phyloP scores from a whole-genome alignment of 2,888 invertebrate species.

The Cheilosia soror region DNA sequence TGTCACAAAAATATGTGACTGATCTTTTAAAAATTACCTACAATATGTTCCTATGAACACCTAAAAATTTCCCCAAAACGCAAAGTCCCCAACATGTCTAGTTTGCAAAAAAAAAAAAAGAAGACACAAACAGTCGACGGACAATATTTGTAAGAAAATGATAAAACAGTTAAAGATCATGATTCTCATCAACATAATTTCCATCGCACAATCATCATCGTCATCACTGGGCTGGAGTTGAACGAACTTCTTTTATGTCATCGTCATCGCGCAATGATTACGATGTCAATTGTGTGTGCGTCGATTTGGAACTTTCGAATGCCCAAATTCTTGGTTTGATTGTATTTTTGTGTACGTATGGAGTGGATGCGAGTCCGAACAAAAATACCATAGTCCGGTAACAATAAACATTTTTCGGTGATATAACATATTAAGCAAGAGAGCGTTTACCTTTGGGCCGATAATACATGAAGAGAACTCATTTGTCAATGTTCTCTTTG shows the following conservation, averaged over 20 bases:
- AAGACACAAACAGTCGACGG: slow-evolving; percentile 9
- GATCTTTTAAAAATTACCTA: too few species aligned
- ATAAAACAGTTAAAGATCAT: slow-evolving; percentile 34
- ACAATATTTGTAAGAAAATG: background rate
- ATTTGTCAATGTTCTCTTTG: slow-evolving; percentile 45
- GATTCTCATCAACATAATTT: slow-evolving; percentile 23
- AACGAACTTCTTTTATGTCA: slow-evolving; percentile 75
- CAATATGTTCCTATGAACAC: too few species aligned
- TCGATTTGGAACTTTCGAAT: slow-evolving; percentile 70
- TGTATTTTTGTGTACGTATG: slow-evolving; percentile 6
- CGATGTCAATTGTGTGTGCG: slow-evolving; percentile 64
- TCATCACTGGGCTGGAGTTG: slow-evolving; percentile 62
- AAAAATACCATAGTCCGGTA: slow-evolving; percentile 56
- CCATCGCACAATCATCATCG: slow-evolving; percentile 13
- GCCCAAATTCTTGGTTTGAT: slow-evolving; percentile 22
- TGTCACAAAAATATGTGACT: too few species aligned
- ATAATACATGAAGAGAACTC: slow-evolving; percentile 51
- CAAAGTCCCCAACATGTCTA: background rate
- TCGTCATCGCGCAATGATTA: slow-evolving; percentile 70
- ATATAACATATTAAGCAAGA: slow-evolving; percentile 73
- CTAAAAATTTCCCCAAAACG: too few species aligned
- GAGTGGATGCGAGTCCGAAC: slow-evolving; percentile 18
- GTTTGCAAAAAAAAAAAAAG: background rate
- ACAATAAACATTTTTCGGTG: slow-evolving; percentile 62
- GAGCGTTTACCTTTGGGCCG: slow-evolving; percentile 64